Base-by-base conservation (phyloP, 1,140 invertebrate species). In the Drosophila truncata region DNA sequence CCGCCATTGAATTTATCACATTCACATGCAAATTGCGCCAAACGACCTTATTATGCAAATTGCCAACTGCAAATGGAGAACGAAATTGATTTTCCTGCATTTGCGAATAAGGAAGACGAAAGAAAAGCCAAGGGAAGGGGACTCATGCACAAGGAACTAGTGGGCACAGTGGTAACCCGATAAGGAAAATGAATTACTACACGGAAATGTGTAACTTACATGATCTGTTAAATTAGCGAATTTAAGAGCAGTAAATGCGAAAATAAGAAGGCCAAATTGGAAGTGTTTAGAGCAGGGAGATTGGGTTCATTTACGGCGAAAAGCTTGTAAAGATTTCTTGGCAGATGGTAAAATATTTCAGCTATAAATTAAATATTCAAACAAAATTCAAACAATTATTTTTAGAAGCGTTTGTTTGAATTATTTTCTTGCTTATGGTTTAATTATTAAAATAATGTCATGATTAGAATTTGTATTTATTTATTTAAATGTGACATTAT, bases 1-100 rank as follows among this genome's bases (percentile, higher is more conserved):
- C 70, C 84, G 72, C 72, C 79, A 69, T 91, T 91, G 84, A 92
- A 92, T 92, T 92, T 92, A 92, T 92, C 83, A 91, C 91, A 92
- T 92, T 91, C 91, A 91, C 91, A 92, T 92, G 91, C 91, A 92
- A 92, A 92, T 92, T 92, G 91, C 73, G 87, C 91, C 82, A 92
- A 92, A 92, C 91, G 91, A 91, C 91, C 91, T 92, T 92, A 92
- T 92, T 92, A 92, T 92, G 91, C 91, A 92, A 92, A 92, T 92
- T 92, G 91, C 91, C 84, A 92, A 91, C 91, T 91, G 91, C 91
- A 92, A 92, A 92, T 92, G 91, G 87, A 82, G 91, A 92, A 92
- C 88, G 78, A 92, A 92, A 92, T 92, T 92, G 91, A 92, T 92
- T 92, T 92, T 92, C 85, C 82, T 91, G 87, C 86, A 86, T 86